Evolutionary conservation across 2,113 vertebrate genomes (phyloP), one percentile per base, ranked within the genome.

Genomic region (Brevimyrus niger): DNA sequence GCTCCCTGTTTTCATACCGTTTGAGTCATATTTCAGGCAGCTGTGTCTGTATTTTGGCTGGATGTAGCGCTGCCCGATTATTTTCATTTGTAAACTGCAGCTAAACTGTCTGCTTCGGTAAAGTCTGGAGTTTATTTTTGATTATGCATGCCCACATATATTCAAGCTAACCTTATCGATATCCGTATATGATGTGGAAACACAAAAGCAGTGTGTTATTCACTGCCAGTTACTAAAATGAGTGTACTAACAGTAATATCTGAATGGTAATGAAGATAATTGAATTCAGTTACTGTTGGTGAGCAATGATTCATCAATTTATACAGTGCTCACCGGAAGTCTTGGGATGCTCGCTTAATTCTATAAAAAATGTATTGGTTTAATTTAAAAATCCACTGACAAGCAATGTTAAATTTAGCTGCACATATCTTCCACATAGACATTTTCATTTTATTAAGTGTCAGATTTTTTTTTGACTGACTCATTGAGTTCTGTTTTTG

Each of bases 31-130:
- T 88, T 85, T 89, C 88, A 53, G 31, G 88, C 73, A 89, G 65
- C 47, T 21, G 42, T 86, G 80, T 89, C 53, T 53, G 21, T 89
- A 84, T 91, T 91, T 91, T 83, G 90, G 88, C 88, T 89, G 46
- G 46, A 42, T 27, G 87, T 47, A 80, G 15, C 19, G 46, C 31
- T 69, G 46, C 23, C 44, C 87, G 51, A 84, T 61, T 58, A 83
- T 86, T 90, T 91, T 88, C 82, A 55, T 53, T 76, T 89, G 53
- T 87, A 31, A 55, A 85, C 80, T 46, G 23, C 27, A 53, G 76
- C 80, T 85, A 46, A 42, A 23, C 80, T 55, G 10, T 44, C 19
- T 58, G 4, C 38, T 61, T 84, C 35, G 42, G 88, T 85, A 55
- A 55, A 27, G 47, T 23, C 10, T 27, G 35, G 38, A 42, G 50